Percentiles rank a stretch among this genome's conserved stretches.
Conservation (phyloP, 1,140 invertebrate genomes). For the Nephila pilipes region DNA sequence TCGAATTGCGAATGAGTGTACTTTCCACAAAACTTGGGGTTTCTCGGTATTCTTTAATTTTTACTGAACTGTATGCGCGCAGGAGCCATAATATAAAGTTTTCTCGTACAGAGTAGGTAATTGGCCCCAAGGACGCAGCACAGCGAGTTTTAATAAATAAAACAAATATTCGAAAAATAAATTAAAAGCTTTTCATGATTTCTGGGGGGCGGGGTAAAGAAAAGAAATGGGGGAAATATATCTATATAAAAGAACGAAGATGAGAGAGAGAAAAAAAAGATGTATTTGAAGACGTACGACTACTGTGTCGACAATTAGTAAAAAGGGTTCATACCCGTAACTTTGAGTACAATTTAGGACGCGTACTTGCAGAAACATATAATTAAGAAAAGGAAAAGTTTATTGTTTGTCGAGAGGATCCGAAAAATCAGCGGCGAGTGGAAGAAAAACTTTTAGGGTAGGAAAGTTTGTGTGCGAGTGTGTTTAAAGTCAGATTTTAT, state of each 20-base stretch:
- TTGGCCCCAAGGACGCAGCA: constrained; percentile 62
- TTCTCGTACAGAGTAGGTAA: constrained; percentile 57
- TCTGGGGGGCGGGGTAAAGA: constrained; percentile 45
- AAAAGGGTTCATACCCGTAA: background rate
- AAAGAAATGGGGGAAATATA: background rate
- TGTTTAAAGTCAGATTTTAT: background rate
- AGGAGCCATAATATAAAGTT: constrained; percentile 56
- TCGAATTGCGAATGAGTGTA: constrained; percentile 70
- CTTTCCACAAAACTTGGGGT: constrained; percentile 66
- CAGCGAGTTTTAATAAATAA: constrained; percentile 72
- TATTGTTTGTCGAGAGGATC: background rate
- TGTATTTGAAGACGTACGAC: background rate
- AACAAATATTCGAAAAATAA: constrained; percentile 77
- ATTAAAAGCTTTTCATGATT: constrained; percentile 76
- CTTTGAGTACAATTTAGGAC: constrained; percentile 1
- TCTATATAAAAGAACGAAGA: background rate
- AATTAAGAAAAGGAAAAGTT: background rate
- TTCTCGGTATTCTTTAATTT: constrained; percentile 74
- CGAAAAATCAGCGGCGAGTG: background rate
- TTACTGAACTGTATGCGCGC: constrained; percentile 34
- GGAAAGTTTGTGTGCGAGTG: background rate
- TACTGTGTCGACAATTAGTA: background rate
- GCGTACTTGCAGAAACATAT: background rate
- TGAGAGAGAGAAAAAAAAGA: background rate
- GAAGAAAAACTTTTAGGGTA: background rate